Conservation (phyloP, 1,140 invertebrate genomes). For the Drosophila parabipectinata region DNA sequence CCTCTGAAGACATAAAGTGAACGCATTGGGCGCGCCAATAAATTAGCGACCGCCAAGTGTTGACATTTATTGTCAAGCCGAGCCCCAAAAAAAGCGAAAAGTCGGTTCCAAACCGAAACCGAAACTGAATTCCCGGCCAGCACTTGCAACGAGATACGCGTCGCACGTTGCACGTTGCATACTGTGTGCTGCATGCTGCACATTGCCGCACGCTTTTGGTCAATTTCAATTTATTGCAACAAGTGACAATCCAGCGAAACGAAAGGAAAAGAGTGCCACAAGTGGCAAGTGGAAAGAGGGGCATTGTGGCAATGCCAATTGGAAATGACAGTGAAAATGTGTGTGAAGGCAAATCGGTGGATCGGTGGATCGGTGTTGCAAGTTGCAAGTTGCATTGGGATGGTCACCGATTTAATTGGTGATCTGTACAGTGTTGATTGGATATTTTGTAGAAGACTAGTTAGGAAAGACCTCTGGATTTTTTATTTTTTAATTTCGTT, state of each 20-base stretch:
- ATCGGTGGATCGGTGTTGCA: constrained; percentile 4
- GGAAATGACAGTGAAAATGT: constrained; percentile 5
- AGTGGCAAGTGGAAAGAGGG: constrained; percentile 7
- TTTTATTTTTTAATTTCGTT: too few relatives aligned
- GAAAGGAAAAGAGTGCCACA: background rate
- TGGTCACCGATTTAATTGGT: constrained; percentile 1
- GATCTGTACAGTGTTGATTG: background rate
- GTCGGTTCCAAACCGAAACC: constrained; percentile 17
- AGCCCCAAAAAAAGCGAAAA: constrained; percentile 36
- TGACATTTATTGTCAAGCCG: constrained; percentile 61
- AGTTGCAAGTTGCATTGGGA: background rate
- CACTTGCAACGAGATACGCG: constrained; percentile 61
- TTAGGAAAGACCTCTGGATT: too few relatives aligned
- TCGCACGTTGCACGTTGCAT: constrained; percentile 37
- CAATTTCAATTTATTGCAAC: constrained; percentile 65
- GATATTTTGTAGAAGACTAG: background rate
- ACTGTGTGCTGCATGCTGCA: constrained; percentile 23
- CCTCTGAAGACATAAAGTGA: constrained; percentile 6
- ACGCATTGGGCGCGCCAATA: constrained; percentile 50
- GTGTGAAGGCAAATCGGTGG: background rate
- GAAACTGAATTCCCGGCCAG: constrained; percentile 37
- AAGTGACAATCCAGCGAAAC: constrained; percentile 42
- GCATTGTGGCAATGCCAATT: constrained; percentile 1
- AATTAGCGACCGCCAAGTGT: constrained; percentile 58
- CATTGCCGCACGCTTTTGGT: constrained; percentile 61